Base-by-base conservation (phyloP, 2,113 vertebrate species). In the Clarias batrachus region DNA sequence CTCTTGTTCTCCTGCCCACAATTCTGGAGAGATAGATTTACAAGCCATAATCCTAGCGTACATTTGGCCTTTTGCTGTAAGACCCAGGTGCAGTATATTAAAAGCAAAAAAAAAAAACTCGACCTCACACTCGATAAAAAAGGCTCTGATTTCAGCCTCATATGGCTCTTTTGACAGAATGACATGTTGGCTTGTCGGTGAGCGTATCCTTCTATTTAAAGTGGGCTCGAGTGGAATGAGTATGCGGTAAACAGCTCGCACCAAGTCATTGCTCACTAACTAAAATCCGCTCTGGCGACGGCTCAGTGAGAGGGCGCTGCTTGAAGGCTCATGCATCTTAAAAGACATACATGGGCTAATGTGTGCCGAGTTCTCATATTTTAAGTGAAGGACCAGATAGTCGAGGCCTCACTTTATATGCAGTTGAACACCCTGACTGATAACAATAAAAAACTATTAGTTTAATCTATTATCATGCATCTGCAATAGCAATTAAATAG, bases 91-190 rank as follows among this genome's bases (percentile, higher is more conserved):
- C 84, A 79, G 84, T 59, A 88, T 62, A 88, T 86, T 70, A 11
- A 48, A 48, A 48, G 48, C 48, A 17, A 12, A 17, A n/a, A 4
- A 71, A 74, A 88, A 85, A 82, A 79, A 63, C 68, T 85, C 86
- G 80, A 62, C 83, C 83, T 70, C 73, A 80, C 63, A 86, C 66
- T 79, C 80, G 86, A 76, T 88, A 71, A 87, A 88, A 86, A 79
- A 82, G 52, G 66, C 79, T 84, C 80, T 37, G 74, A 59, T 81
- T 87, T 80, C 79, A 63, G 77, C 63, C 86, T 86, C 63, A 63
- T 85, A 85, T 59, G 84, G 85, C 19, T 77, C 21, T 87, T 81
- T 76, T 76, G 88, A 89, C 88, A 85, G 88, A 16, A 89, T 87
- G 88, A 89, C 86, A 73, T 79, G 86, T 87, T 54, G 86, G 70